Evolutionary conservation across 1,140 invertebrate species (phyloP).

Genomic region (Coptotermes formosanus): DNA sequence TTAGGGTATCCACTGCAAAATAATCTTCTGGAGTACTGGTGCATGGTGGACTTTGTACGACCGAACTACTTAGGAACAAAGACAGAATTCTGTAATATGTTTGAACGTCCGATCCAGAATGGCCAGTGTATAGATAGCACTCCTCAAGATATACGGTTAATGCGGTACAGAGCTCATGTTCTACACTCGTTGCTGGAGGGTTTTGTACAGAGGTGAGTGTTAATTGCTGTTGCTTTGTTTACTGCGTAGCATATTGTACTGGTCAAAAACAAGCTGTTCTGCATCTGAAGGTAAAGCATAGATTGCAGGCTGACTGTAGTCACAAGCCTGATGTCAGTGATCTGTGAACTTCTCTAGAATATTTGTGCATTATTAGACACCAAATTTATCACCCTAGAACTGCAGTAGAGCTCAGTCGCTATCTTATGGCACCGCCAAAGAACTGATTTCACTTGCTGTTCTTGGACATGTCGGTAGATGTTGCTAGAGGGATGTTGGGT

Average conservation of each 20-base stretch:
- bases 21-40: constrained; percentile 94
- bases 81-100: constrained; percentile 94
- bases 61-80: constrained; percentile 91
- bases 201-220: constrained; percentile 76
- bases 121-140: constrained; percentile 93
- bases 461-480: no score
- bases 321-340: no score
- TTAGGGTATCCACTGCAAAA: constrained; percentile 90
- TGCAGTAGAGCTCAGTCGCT: no score
- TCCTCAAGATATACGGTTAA: constrained; percentile 82
- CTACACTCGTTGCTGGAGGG: constrained; percentile 85
- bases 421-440: no score
- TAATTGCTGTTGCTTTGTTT: constrained; percentile 20
- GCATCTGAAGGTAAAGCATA: no score
- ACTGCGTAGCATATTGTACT: constrained; percentile 23
- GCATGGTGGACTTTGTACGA: constrained; percentile 94
- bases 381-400: no score
- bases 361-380: no score
- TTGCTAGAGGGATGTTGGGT: no score
- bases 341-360: no score
- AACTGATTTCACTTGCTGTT: no score
- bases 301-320: no score
- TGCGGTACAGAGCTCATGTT: constrained; percentile 87
- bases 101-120: constrained; percentile 91
- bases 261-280: no score